Conservation (phyloP, 2,888 invertebrate species). For the Steinernema scapterisci region DNA sequence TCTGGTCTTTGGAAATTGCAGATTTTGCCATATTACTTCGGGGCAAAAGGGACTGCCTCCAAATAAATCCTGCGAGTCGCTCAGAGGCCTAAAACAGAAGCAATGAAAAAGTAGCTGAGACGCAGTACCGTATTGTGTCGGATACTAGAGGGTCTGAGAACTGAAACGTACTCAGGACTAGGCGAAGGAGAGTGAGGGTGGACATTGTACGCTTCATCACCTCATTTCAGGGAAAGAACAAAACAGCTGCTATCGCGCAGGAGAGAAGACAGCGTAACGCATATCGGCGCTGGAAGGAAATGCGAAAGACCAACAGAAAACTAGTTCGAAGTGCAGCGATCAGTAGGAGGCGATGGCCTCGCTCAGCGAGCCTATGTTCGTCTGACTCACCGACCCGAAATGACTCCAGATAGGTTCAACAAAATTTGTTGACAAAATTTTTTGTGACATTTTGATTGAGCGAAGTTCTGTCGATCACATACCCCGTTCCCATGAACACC, state of each 20-base stretch:
- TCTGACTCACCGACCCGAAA: background rate
- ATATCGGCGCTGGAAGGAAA: slow-evolving; percentile 11
- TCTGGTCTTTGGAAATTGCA: slow-evolving; percentile 45
- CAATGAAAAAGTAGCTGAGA: background rate
- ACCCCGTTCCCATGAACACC: background rate
- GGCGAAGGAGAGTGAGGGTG: background rate
- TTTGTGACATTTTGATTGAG: background rate
- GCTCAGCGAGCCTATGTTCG: background rate
- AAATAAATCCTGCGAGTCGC: slow-evolving; percentile 35
- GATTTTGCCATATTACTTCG: slow-evolving; percentile 38
- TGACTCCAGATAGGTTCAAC: background rate
- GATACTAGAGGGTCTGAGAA: slow-evolving; percentile 15
- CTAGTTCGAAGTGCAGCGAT: slow-evolving; percentile 16
- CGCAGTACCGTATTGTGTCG: slow-evolving; percentile 2
- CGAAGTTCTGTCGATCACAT: background rate
- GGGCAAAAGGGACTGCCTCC: slow-evolving; percentile 38
- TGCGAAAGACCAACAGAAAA: slow-evolving; percentile 25
- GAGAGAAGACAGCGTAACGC: background rate
- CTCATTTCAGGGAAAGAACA: background rate
- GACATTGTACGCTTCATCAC: slow-evolving; percentile 11
- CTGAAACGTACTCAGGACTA: slow-evolving; percentile 2
- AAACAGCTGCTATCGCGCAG: slow-evolving; percentile 9
- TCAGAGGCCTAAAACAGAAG: slow-evolving; percentile 34
- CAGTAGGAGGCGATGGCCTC: slow-evolving; percentile 21
- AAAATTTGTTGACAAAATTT: background rate